Evolutionary conservation across 2,797 vertebrate species (phyloP).

Genomic region (Naso thynnoides): DNA sequence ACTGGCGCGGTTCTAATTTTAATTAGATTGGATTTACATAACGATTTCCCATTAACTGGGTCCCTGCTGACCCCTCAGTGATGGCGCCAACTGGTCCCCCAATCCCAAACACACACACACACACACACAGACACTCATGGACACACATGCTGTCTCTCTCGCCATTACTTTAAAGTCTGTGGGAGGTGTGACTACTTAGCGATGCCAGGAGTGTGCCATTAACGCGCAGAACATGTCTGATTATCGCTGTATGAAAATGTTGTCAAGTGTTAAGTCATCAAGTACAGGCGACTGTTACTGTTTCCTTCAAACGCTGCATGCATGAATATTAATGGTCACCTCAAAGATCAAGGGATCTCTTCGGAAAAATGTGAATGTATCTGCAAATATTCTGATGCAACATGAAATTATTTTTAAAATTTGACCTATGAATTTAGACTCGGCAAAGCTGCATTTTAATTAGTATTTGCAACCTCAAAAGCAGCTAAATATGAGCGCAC

Average conservation of each 20-base stretch:
- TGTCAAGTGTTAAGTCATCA: constrained; percentile 41
- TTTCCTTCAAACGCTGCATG: constrained; percentile 21
- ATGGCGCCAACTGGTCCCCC: constrained; percentile 57
- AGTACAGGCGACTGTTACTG: constrained; percentile 27
- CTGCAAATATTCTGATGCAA: too few species aligned
- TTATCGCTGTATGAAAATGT: constrained; percentile 36
- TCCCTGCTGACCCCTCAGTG: constrained; percentile 70
- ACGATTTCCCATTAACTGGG: constrained; percentile 76
- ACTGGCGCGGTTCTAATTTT: constrained; percentile 69
- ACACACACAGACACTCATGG: constrained; percentile 16
- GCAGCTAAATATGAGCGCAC: neutral
- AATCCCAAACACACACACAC: neutral
- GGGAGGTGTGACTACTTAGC: constrained; percentile 50
- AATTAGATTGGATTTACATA: constrained; percentile 84
- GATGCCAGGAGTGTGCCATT: constrained; percentile 28
- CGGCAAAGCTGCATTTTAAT: too few species aligned
- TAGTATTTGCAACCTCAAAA: neutral
- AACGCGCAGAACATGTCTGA: constrained; percentile 48
- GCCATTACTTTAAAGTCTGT: constrained; percentile 45
- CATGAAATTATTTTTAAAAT: too few species aligned
- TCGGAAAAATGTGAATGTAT: neutral
- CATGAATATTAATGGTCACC: constrained; percentile 38
- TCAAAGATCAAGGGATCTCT: constrained; percentile 4
- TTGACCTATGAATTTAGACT: too few species aligned
- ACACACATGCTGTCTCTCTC: neutral